Percentiles rank a stretch among this genome's conserved stretches.
Conservation (phyloP, 2,888 invertebrate species). For the Caenorhabditis sp. region DNA sequence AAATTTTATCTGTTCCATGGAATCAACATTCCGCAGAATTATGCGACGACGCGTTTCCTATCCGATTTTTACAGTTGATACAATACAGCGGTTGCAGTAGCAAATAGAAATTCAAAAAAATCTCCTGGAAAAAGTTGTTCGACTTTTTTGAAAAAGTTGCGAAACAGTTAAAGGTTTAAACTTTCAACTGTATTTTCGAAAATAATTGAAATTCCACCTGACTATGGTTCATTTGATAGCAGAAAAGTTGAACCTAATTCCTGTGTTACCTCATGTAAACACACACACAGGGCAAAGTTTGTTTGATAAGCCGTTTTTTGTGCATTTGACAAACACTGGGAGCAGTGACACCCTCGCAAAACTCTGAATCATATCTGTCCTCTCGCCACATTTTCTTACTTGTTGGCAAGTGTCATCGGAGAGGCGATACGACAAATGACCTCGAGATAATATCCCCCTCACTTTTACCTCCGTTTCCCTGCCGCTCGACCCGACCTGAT, state of each 20-base stretch:
- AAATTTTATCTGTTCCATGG: constrained; percentile 33
- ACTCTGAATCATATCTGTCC: constrained; percentile 56
- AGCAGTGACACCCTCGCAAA: constrained; percentile 59
- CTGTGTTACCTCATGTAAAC: constrained; percentile 25
- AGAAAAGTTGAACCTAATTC: constrained; percentile 13
- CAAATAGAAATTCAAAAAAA: background rate
- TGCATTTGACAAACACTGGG: constrained; percentile 52
- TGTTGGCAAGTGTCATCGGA: constrained; percentile 43
- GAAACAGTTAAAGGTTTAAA: background rate
- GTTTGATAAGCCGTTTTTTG: constrained; percentile 57
- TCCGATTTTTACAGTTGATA: constrained; percentile 22
- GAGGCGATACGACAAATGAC: constrained; percentile 58
- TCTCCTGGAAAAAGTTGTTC: too few relatives aligned
- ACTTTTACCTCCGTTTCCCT: constrained; percentile 28
- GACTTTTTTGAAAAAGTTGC: too few relatives aligned
- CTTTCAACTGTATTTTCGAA: background rate
- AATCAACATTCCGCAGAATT: constrained; percentile 40
- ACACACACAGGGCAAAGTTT: constrained; percentile 43
- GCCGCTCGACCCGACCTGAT: constrained; percentile 19
- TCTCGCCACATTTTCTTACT: constrained; percentile 26
- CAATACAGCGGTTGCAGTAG: background rate
- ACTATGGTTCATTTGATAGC: background rate
- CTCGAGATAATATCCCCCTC: constrained; percentile 58
- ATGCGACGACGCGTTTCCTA: constrained; percentile 22
- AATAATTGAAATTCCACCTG: background rate